Base-by-base conservation (phyloP, 2,888 invertebrate genomes). In the Agrochola circellaris region DNA sequence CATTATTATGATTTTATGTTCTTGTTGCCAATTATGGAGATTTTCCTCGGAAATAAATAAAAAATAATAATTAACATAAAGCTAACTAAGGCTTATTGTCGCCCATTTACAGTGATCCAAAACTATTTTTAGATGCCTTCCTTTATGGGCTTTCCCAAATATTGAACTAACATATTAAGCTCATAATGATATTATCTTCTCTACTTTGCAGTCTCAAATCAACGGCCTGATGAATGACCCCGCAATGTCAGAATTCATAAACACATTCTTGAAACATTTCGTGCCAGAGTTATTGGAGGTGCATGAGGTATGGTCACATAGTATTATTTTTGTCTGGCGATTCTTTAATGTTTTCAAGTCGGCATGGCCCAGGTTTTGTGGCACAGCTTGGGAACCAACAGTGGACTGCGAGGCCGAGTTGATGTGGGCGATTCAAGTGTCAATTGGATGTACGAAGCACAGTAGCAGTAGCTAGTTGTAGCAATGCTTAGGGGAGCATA, bases 211-310 rank as follows among this genome's bases (percentile, higher is more conserved):
- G 96, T 88, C 94, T 2, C 81, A 88, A 54, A 91, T 96, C 20
- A 94, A 87, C 13, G 96, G 96, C 0, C 71, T 96, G 78, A 92
- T 95, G 77, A 85, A 91, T 45, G 89, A 94, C 66, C 88, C 92
- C 0, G 81, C 77, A 0, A 87, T 92, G 20, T 93, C 92, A 54
- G 88, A 87, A 2, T 95, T 95, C 54, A 81, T 93, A 1, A 93
- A 93, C 61, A 73, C 80, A 8, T 95, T 95, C 85, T 77, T 96
- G 62, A 88, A 77, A 9, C 87, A 92, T 67, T 85, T 95, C 7
- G 87, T 95, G 15, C 91, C 92, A 0, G 93, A 94, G n/a, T n/a
- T 91, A 4, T 73, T 94, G n/a, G 79, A 87, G 11, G 62, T 88
- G 48, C 93, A 91, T 69, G 91, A 93, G 92, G 95, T 94, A 82